These are phyloP conservation scores for Conomelus anceps DNA, from an alignment of 2,888 invertebrate genomes.

Conservation along the genomic window DNA sequence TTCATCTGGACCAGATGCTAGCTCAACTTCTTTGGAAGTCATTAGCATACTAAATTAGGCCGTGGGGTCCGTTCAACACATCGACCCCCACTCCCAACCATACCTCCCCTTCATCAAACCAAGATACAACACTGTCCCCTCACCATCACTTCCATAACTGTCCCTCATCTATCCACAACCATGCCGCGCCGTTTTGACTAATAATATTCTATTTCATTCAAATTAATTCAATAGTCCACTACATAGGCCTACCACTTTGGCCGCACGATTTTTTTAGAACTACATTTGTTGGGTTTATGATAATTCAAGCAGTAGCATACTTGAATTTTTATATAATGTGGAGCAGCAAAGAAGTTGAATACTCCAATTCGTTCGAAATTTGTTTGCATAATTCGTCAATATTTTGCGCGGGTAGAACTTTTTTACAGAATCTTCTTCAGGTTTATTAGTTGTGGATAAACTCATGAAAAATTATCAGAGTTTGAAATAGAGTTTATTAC, in stretches of 20 bases:
- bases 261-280: not conserved
- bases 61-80: slow-evolving; percentile 2
- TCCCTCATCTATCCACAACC: not conserved
- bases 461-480: too few species aligned
- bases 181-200: not conserved
- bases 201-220: not conserved
- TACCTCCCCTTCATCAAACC: not conserved
- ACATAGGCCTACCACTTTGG: too few species aligned
- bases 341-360: too few species aligned
- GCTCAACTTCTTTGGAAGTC: slow-evolving; percentile 22
- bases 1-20: slow-evolving; percentile 20
- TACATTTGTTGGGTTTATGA: not conserved
- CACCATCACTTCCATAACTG: not conserved
- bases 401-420: too few species aligned
- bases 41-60: slow-evolving; percentile 26
- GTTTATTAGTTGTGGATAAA: too few species aligned
- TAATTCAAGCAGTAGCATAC: not conserved
- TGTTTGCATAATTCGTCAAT: too few species aligned
- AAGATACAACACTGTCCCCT: not conserved
- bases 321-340: not conserved
- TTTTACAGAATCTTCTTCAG: too few species aligned
- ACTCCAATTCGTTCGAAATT: too few species aligned
- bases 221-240: not conserved
- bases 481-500: too few species aligned
- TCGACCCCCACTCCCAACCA: not conserved